phyloP scores from a whole-genome alignment of 2,113 vertebrate species.

The Macquaria ambigua region DNA sequence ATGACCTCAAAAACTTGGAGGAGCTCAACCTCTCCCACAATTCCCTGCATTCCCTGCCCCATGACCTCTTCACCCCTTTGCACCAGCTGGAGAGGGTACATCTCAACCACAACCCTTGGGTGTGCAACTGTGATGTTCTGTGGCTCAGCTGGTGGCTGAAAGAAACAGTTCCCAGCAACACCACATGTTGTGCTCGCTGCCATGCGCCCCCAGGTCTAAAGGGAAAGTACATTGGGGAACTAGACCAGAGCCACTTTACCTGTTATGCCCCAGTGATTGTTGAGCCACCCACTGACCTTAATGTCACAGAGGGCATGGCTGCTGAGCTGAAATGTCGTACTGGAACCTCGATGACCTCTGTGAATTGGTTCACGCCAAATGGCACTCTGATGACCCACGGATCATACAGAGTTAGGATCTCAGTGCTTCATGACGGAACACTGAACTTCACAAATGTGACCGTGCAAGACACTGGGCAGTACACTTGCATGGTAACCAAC shows the following conservation, averaged over 20 bases:
- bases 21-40: conserved; percentile 97
- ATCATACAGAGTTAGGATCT: conserved; percentile 96
- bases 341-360: conserved; percentile 97
- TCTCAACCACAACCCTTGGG: conserved; percentile 98
- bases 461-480: conserved; percentile 96
- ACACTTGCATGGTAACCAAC: conserved; percentile 99
- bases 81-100: conserved; percentile 95
- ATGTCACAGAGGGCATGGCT: conserved; percentile 98
- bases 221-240: conserved; percentile 93
- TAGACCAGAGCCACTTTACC: conserved; percentile 96
- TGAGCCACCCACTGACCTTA: conserved; percentile 96
- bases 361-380: conserved; percentile 97
- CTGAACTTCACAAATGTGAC: conserved; percentile 99
- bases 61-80: conserved; percentile 96
- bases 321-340: conserved; percentile 96
- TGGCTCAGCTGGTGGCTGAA: conserved; percentile 99
- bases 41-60: conserved; percentile 94
- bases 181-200: conserved; percentile 96
- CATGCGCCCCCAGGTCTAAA: conserved; percentile 92
- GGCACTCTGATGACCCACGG: conserved; percentile 98
- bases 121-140: conserved; percentile 96
- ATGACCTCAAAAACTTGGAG: conserved; percentile 95
- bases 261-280: conserved; percentile 98
- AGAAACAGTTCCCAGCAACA: conserved; percentile 97
- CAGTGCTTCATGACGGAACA: conserved; percentile 95